Percentiles rank a stretch among this genome's conserved stretches.
Evolutionary conservation across 2,113 vertebrate species (phyloP).

Genomic region (Fregata magnificens): DNA sequence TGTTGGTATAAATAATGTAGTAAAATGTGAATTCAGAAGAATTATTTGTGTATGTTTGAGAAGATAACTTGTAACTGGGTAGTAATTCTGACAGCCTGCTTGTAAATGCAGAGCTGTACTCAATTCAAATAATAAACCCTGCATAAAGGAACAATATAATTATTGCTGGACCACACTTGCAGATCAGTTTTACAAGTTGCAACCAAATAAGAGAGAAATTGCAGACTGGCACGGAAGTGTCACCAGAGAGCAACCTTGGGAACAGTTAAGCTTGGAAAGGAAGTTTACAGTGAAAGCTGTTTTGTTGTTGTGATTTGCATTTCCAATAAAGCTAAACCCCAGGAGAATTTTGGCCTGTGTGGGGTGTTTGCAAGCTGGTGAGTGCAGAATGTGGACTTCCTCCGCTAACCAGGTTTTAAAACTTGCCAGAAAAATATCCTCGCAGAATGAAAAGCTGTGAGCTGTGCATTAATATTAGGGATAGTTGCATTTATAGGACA

Average conservation of each 20-base stretch:
- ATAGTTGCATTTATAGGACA: background rate
- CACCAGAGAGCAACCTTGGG: background rate
- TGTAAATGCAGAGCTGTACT: background rate
- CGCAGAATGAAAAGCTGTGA: background rate
- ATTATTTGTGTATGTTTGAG: background rate
- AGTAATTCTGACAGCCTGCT: background rate
- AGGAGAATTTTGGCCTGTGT: background rate
- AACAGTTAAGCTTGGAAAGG: background rate
- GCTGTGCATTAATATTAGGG: background rate
- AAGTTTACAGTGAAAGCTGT: background rate
- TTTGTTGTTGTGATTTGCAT: background rate
- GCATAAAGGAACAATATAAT: background rate
- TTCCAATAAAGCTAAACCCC: background rate
- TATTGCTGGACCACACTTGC: background rate
- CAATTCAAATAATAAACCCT: background rate
- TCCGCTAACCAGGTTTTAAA: background rate
- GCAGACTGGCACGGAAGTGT: background rate
- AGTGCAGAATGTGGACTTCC: background rate
- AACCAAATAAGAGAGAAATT: background rate
- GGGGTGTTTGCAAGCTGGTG: background rate
- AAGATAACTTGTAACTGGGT: background rate
- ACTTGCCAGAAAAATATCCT: background rate
- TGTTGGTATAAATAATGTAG: background rate
- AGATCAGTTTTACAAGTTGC: background rate
- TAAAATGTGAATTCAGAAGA: background rate